Conservation (phyloP, 2,113 vertebrate species). For the Tenrec ecaudatus region DNA sequence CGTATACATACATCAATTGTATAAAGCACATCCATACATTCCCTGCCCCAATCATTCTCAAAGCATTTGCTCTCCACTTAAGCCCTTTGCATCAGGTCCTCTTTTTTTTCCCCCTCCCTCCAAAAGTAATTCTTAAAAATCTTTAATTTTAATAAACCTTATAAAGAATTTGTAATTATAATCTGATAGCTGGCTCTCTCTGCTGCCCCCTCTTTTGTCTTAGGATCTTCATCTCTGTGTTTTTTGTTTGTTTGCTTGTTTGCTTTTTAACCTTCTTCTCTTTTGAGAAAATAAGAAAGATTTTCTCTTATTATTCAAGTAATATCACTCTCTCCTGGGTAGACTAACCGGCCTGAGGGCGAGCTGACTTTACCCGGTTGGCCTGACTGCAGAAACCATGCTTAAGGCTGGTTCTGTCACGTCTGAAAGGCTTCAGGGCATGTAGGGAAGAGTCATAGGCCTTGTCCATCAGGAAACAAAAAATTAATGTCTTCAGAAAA, state of each 20-base stretch:
- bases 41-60: no score
- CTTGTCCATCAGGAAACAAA: neutral
- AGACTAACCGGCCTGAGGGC: neutral
- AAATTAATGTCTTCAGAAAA: slow-evolving; percentile 26
- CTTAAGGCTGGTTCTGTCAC: neutral
- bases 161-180: no score
- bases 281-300: neutral
- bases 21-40: no score
- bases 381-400: no score
- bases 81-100: no score
- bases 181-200: no score
- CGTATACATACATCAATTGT: no score
- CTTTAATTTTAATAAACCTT: no score
- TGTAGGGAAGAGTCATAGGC: neutral
- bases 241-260: no score
- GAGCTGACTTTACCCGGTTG: neutral
- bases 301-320: neutral
- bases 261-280: neutral
- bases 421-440: neutral
- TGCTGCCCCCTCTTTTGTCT: neutral
- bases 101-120: no score
- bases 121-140: no score
- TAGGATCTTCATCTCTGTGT: neutral
- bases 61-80: no score
- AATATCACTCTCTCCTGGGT: neutral